Conservation (phyloP, 2,113 vertebrate species). For the Gasterosteus nipponicus region DNA sequence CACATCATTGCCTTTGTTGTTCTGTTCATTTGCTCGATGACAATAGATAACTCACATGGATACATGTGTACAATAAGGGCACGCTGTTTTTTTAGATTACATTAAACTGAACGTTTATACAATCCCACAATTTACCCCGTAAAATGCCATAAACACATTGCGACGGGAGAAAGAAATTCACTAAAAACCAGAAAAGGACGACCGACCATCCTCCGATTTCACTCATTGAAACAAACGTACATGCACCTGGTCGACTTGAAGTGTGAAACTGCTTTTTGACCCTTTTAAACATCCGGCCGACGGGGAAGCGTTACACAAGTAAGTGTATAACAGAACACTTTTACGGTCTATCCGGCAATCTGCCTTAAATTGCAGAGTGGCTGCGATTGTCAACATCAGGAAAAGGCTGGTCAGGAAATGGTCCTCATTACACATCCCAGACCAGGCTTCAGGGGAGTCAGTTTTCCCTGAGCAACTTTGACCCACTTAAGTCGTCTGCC, state of each 20-base stretch:
- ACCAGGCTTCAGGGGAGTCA: slow-evolving; percentile 17
- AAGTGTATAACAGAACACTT: neutral
- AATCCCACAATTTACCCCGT: slow-evolving; percentile 9
- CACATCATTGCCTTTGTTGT: slow-evolving; percentile 16
- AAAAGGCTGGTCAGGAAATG: slow-evolving; percentile 75
- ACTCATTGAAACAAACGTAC: neutral
- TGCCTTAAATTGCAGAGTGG: slow-evolving; percentile 19
- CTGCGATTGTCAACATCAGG: slow-evolving; percentile 61
- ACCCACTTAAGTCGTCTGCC: slow-evolving; percentile 5
- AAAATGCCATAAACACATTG: neutral
- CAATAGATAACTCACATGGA: neutral
- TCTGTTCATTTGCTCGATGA: slow-evolving; percentile 8
- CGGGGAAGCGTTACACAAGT: neutral
- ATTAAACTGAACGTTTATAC: neutral
- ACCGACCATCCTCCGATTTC: neutral
- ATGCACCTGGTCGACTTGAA: neutral
- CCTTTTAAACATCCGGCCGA: neutral
- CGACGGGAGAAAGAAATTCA: neutral
- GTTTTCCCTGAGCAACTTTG: slow-evolving; percentile 13
- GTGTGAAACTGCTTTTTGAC: neutral
- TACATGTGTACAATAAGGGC: neutral
- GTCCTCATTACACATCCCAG: slow-evolving; percentile 62
- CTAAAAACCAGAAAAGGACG: no score
- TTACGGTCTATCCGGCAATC: slow-evolving; percentile 21
- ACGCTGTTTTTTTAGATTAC: neutral